Base-by-base conservation (phyloP, 2,113 vertebrate species). In the Epinephelus moara region DNA sequence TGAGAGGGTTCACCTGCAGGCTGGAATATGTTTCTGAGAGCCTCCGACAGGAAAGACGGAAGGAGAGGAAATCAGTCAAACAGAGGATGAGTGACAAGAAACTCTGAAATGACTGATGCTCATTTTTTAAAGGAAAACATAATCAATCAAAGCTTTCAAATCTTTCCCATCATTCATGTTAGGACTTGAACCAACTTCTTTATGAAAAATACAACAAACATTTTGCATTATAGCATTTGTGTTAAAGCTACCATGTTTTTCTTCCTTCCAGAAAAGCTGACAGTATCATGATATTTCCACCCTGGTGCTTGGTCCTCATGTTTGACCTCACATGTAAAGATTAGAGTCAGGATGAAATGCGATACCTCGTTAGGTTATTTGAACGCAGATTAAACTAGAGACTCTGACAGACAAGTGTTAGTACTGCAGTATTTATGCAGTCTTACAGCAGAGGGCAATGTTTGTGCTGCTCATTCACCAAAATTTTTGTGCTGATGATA, bases 1-100 rank as follows among this genome's bases (percentile, higher is more conserved):
- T 19, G 5, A 18, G 37, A 64, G 70, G 6, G 61, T 86, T 91
- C 78, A 71, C 83, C 87, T 85, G 74, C 82, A 70, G 81, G 83
- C 73, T 61, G 66, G 4, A 61, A 60, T 56, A 5, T n/a, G 21
- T 70, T 19, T 23, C 17, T 37, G 45, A 50, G 55, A 85, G 40
- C 0, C 21, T 23, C 37, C 37, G 27, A 13, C 62, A 80, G 80
- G 27, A 37, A 37, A 37, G 33, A 37, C 23, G 45, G 15, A 27
- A 33, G 7, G 23, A 33, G 2, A 30, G 23, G 40, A 6, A 18
- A 70, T 11, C 2, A 45, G 17, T 27, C 45, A 53, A 61, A 75
- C 59, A 13, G 11, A 4, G 17, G 13, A n/a, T 17, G 12, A 59
- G 21, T 15, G 25, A 66, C 42, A 47, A 47, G 23, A 49, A 10